Evolutionary conservation across 64 coral and sea anemone species (phyloP).

Genomic region (Hydrozoanthus tunicans): DNA sequence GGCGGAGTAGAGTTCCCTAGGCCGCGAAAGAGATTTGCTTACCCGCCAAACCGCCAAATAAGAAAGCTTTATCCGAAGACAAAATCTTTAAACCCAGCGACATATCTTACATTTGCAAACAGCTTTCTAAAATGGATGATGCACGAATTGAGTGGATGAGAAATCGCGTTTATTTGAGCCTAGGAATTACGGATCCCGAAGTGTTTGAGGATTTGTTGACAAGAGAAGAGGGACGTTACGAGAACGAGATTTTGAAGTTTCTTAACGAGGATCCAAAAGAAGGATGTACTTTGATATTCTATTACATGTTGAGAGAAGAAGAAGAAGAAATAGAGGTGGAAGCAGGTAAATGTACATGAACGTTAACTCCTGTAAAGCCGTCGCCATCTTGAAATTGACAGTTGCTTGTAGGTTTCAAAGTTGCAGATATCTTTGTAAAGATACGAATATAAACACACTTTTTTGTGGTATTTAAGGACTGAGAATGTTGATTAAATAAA

Average conservation of each 20-base stretch:
- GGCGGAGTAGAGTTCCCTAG: background rate
- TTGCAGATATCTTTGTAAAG: background rate
- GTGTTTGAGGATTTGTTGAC: slow-evolving; percentile 98
- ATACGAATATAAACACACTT: background rate
- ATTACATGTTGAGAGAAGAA: slow-evolving; percentile 81
- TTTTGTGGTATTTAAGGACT: background rate
- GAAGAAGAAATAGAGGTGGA: slow-evolving; percentile 75
- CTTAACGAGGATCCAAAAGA: slow-evolving; percentile 96
- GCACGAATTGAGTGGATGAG: slow-evolving; percentile 97
- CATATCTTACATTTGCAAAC: background rate
- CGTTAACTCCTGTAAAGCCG: slow-evolving; percentile 1
- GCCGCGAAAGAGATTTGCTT: background rate
- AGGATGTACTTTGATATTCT: slow-evolving; percentile 89
- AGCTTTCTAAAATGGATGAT: slow-evolving; percentile 77
- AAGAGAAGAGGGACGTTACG: slow-evolving; percentile 90
- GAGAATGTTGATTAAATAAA: background rate
- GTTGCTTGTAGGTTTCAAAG: background rate
- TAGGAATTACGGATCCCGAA: slow-evolving; percentile 92
- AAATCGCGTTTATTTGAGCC: slow-evolving; percentile 85
- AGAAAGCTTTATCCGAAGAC: background rate
- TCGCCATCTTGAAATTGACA: slow-evolving; percentile 24
- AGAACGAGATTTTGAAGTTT: slow-evolving; percentile 91
- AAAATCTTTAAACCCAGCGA: background rate
- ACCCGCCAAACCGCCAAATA: background rate
- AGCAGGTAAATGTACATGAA: slow-evolving; percentile 56